Base-by-base conservation (phyloP, 1,140 invertebrate genomes). In the Gonatopus flavifemur region DNA sequence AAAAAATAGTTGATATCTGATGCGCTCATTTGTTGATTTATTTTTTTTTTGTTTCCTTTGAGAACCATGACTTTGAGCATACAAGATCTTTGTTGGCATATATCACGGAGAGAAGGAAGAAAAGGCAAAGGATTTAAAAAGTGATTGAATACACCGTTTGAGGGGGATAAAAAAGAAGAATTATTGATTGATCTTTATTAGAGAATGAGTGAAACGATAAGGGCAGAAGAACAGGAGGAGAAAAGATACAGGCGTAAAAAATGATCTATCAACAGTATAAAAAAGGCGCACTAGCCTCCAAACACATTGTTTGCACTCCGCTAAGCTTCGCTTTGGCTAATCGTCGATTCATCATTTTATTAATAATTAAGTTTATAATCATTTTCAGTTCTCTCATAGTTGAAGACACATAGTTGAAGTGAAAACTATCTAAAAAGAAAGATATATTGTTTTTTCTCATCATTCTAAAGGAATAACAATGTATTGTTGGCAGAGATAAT, bases 281-380 rank as follows among this genome's bases (percentile, higher is more conserved):
- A 67, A 78, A 80, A 80, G 80, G 80, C 82, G 81, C 82, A 85
- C 85, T 87, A 87, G 86, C 87, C 86, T 86, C 87, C 87, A 89
- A 86, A 88, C 88, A 88, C 88, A 89, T 89, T 90, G 88, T 89
- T 90, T 89, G 87, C 87, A 89, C 84, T 84, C 83, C 78, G 71
- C 76, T 78, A 73, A 76, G 73, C 74, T 76, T 78, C 72, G 66
- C 57, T 55, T 40, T 49, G 52, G 53, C 45, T 64, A 56, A 57
- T 57, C 57, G 57, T 57, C 57, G 55, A 67, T 55, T 61, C 52
- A 62, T 68, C 49, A 44, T 51, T 54, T 52, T 64, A 56, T 59
- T 57, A 64, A 64, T 49, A 53, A 64, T 57, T 66, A 62, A 51
- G 55, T 62, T 46, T 55, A 46, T 61, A 59, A 55, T 39, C 35